These are phyloP conservation scores for Catajapyx aquilonaris DNA, from an alignment of 1,140 invertebrate genomes.

Conservation along the genomic window DNA sequence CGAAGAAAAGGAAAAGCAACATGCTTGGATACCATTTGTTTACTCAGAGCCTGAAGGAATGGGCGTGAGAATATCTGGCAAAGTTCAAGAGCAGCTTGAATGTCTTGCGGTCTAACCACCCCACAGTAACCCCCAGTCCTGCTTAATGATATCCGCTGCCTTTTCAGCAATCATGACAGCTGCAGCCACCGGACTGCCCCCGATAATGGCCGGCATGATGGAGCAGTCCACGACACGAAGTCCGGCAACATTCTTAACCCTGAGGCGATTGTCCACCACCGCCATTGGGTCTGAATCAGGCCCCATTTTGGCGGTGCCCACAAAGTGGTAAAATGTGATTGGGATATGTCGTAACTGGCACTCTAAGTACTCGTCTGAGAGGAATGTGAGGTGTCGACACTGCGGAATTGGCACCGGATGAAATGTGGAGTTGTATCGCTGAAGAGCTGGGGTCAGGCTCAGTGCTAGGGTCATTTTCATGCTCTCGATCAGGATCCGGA, in stretches of 20 bases:
- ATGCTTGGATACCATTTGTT: too few relatives aligned
- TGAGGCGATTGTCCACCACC: slow-evolving; percentile 27
- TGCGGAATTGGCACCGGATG: slow-evolving; percentile 14
- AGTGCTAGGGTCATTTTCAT: slow-evolving; percentile 10
- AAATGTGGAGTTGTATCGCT: slow-evolving; percentile 13
- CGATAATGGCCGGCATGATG: slow-evolving; percentile 30
- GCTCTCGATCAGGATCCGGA: slow-evolving; percentile 19
- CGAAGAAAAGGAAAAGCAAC: too few relatives aligned
- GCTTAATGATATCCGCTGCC: slow-evolving; percentile 12
- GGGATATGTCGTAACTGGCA: slow-evolving; percentile 19
- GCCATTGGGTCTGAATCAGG: slow-evolving; percentile 16
- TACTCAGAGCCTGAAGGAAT: too few relatives aligned
- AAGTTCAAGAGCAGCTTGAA: too few relatives aligned
- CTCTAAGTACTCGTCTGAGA: slow-evolving; percentile 27
- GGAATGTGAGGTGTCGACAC: slow-evolving; percentile 18
- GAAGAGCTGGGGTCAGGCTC: slow-evolving; percentile 11
- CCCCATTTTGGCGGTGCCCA: slow-evolving; percentile 32
- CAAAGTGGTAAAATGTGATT: slow-evolving; percentile 21
- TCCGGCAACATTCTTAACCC: slow-evolving; percentile 22
- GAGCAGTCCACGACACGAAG: slow-evolving; percentile 31
- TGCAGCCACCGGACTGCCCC: slow-evolving; percentile 25
- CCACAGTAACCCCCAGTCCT: slow-evolving; percentile 12
- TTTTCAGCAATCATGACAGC: slow-evolving; percentile 30
- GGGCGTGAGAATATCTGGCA: too few relatives aligned
- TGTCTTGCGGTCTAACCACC: too few relatives aligned